Evolutionary conservation across 2,888 invertebrate genomes (phyloP), one percentile per base, ranked within the genome.

Genomic region (Tuta absoluta): DNA sequence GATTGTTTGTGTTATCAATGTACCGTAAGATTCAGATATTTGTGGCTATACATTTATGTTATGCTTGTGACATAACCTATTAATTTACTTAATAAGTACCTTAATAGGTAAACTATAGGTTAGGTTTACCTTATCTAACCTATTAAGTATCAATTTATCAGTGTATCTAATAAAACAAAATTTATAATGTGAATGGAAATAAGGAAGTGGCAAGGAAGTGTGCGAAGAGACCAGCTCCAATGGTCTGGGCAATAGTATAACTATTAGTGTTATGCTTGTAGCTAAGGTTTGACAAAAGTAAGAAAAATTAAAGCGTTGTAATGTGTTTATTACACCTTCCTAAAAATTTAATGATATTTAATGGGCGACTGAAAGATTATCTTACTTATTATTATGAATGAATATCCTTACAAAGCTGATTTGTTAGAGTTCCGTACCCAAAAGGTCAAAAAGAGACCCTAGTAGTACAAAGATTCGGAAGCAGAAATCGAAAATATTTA

Each of bases 201-300:
- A 12, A 33, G 61, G 17, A 61, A 61, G 48, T 61, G 21, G 61
- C n/a, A 12, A 33, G 61, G 17, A 61, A 61, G 48, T 61, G 21
- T 48, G 61, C 28, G 49, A 61, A 17, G 28, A 33, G 49, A 49
- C 17, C 49, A 61, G 23, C n/a, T 28, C 12, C 56, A 56, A 28
- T 28, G 56, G 14, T 56, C 8, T n/a, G 10, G 24, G n/a, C 21
- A 5, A 2, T 41, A 41, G 12, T 45, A 45, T n/a, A n/a, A n/a
- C n/a, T n/a, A n/a, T n/a, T n/a, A n/a, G n/a, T 45, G 45, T 11
- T 45, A 8, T n/a, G 17, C 45, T 45, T 17, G 45, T 45, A 45
- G 17, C 5, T 45, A 17, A 17, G 17, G 45, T 4, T 41, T 14
- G 45, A 45, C 17, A 17, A n/a, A 45, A 45, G 45, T 45, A 37